Evolutionary conservation across 2,888 invertebrate genomes (phyloP), one percentile per base, ranked within the genome.

Genomic region (Scaptomyza polygonia): DNA sequence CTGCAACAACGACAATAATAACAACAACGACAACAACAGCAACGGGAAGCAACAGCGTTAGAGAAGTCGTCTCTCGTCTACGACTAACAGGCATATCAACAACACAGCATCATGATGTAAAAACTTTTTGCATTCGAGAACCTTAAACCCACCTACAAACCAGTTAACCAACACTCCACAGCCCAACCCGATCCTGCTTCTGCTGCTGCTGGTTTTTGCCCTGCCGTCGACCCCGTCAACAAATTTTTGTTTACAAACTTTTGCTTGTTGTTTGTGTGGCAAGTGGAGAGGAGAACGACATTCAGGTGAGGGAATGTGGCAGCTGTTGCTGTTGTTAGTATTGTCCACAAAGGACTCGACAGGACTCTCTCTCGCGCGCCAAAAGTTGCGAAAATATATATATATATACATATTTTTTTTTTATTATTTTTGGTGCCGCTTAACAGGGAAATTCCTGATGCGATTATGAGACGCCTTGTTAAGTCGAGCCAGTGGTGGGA

Each of bases 161-260:
- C 71, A 56, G 58, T 67, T 66, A 73, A 73, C 75, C 62, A 32
- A 12, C 11, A 30, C 3, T 6, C 32, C 21, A 21, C 7, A 27
- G 1, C 1, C 5, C 32, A 32, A 9, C 6, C 51, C 18, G 5
- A 2, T 21, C 21, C 7, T 11, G 6, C 9, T 42, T 18, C 27
- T 44, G 25, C 39, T 30, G 30, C 18, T 36, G 6, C 58, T 43
- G 53, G 34, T 49, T 39, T 39, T 39, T 67, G 58, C 54, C 21
- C 68, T 49, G 44, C 59, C 59, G 69, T 36, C 66, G 48, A 73
- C 77, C 67, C 62, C 74, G 66, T 67, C 75, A 84, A 85, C 83
- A 88, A 86, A 86, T 89, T 88, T 89, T 88, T 89, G 87, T 88
- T 86, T 88, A 86, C 87, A 77, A 88, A 87, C 84, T 87, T 87